These are phyloP conservation scores for Clupea harengus DNA, from an alignment of 2,113 vertebrate species.

Conservation along the genomic window DNA sequence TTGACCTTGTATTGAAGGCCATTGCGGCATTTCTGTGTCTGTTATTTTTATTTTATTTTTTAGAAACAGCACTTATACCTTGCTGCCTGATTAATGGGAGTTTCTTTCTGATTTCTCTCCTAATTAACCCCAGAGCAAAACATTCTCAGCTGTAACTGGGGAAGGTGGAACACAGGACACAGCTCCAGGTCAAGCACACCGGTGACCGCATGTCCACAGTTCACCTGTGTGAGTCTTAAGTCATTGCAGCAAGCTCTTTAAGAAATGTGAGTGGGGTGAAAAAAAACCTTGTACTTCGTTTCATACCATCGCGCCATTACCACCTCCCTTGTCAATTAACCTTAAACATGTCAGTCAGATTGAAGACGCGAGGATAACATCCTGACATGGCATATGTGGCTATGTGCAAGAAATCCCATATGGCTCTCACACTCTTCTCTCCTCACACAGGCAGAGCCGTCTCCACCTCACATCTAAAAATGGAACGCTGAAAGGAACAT, in stretches of 20 bases:
- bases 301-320: not conserved
- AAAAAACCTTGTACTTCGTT: not conserved
- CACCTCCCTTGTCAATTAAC: conserved; percentile 41
- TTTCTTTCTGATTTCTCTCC: not conserved
- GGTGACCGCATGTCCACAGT: not conserved
- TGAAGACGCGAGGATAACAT: conserved; percentile 20
- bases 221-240: not conserved
- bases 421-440: conserved; percentile 42
- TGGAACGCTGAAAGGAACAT: conserved; percentile 48
- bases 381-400: conserved; percentile 13
- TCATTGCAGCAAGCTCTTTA: not conserved
- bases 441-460: conserved; percentile 16
- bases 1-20: not conserved
- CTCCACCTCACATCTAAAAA: conserved; percentile 47
- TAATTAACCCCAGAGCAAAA: not conserved
- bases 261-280: not conserved
- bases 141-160: not conserved
- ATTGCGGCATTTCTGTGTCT: not conserved
- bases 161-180: not conserved
- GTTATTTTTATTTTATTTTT: not conserved
- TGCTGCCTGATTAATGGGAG: not conserved
- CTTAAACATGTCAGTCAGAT: conserved; percentile 18
- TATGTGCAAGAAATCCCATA: conserved; percentile 42
- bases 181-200: not conserved
- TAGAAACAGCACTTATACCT: not conserved